phyloP scores from a whole-genome alignment of 2,113 vertebrate species.

The Dipodomys merriami region DNA sequence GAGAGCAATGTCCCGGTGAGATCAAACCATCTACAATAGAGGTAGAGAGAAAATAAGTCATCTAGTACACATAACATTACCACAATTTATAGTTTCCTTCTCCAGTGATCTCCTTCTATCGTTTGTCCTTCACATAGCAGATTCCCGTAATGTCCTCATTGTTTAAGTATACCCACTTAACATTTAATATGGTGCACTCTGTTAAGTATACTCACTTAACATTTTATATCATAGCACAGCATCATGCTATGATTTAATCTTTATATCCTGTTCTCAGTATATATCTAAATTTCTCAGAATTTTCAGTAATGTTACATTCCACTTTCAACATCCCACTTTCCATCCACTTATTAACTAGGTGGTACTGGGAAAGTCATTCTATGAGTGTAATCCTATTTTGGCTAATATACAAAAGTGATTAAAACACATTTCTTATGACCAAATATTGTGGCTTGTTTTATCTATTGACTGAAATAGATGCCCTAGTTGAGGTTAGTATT shows the following conservation, averaged over 20 bases:
- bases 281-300: neutral
- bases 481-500: slow-evolving; percentile 90
- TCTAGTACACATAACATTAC: neutral
- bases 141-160: neutral
- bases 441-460: slow-evolving; percentile 89
- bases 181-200: neutral
- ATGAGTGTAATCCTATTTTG: neutral
- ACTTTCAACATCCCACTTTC: neutral
- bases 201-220: neutral
- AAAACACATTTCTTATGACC: slow-evolving; percentile 87
- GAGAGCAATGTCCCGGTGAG: neutral
- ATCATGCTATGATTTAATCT: slow-evolving; percentile 19
- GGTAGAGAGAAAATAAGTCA: neutral
- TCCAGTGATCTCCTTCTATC: neutral
- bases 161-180: neutral
- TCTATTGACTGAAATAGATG: slow-evolving; percentile 90
- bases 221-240: neutral
- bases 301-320: neutral
- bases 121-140: neutral
- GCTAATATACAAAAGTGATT: neutral
- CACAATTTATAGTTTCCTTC: neutral
- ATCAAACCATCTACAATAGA: neutral
- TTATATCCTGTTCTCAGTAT: neutral
- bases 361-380: slow-evolving; percentile 2
- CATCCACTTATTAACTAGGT: neutral